Conservation (phyloP, 2,113 vertebrate species). For the Pterocles orientalis region DNA sequence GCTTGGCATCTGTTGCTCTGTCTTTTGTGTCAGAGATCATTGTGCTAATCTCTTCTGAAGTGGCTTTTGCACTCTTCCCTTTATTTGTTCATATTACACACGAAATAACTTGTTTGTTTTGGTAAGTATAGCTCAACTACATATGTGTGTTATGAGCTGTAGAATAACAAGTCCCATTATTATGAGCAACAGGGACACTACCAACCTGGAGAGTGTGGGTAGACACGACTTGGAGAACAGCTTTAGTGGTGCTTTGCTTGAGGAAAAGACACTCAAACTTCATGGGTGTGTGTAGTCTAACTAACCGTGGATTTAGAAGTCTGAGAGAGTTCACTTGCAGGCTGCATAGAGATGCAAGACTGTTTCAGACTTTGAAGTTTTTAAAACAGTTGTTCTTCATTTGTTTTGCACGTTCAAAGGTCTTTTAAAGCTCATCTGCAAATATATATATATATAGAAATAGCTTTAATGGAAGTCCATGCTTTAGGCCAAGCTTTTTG, state of each 20-base stretch:
- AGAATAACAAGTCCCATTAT: neutral
- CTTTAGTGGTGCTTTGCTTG: neutral
- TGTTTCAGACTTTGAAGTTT: neutral
- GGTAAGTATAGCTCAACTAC: neutral
- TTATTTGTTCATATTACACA: neutral
- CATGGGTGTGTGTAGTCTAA: neutral
- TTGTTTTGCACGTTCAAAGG: neutral
- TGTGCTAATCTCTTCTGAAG: neutral
- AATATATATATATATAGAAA: neutral
- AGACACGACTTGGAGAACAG: neutral
- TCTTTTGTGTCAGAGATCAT: neutral
- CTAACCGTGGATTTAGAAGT: neutral
- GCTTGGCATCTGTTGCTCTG: neutral
- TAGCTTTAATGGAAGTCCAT: neutral
- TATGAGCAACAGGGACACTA: neutral
- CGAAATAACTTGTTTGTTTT: neutral
- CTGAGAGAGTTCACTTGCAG: neutral
- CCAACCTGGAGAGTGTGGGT: neutral
- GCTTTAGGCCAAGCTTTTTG: neutral
- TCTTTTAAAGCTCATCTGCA: neutral
- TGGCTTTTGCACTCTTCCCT: neutral
- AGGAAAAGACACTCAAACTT: neutral
- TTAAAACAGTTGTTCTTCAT: neutral
- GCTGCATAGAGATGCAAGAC: rapidly evolving
- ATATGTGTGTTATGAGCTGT: neutral